Conservation (phyloP, 2,888 invertebrate genomes). For the Troilus luridus region DNA sequence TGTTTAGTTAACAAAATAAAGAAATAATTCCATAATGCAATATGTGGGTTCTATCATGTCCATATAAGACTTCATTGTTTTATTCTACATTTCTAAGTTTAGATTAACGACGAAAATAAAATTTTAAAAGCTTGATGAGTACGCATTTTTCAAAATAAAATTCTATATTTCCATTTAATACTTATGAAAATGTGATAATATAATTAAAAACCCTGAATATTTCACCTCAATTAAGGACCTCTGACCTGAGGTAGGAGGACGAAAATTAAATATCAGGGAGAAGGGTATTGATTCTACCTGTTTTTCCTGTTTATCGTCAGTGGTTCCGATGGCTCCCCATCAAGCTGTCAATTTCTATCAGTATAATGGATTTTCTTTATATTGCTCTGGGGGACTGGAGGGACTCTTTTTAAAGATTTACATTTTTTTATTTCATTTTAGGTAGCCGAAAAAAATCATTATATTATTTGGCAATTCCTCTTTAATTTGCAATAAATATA, state of each 20-base stretch:
- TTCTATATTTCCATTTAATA: too few species aligned
- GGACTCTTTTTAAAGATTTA: conserved; percentile 1
- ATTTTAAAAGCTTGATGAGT: too few species aligned
- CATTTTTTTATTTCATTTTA: conserved; percentile 28
- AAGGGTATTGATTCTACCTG: conserved; percentile 20
- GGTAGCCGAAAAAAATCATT: neutral
- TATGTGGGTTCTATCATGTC: too few species aligned
- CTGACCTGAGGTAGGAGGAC: neutral
- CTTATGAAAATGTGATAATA: neutral
- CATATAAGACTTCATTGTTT: too few species aligned
- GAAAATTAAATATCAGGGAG: conserved; percentile 7
- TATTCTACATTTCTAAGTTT: too few species aligned
- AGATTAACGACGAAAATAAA: too few species aligned
- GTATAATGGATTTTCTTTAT: conserved; percentile 44
- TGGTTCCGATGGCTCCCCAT: conserved; percentile 3
- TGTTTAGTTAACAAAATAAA: too few species aligned
- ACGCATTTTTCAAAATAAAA: too few species aligned
- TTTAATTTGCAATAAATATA: neutral
- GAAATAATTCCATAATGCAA: too few species aligned
- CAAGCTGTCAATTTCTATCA: conserved; percentile 43
- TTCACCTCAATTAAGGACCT: neutral
- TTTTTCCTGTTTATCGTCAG: conserved; percentile 30
- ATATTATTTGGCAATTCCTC: neutral
- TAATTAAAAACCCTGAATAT: neutral
- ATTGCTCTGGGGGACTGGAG: neutral